Percentiles rank a stretch among this genome's conserved stretches.
These are phyloP conservation scores for Microtus pennsylvanicus DNA, from an alignment of 2,113 vertebrate genomes.

Conservation along the genomic window DNA sequence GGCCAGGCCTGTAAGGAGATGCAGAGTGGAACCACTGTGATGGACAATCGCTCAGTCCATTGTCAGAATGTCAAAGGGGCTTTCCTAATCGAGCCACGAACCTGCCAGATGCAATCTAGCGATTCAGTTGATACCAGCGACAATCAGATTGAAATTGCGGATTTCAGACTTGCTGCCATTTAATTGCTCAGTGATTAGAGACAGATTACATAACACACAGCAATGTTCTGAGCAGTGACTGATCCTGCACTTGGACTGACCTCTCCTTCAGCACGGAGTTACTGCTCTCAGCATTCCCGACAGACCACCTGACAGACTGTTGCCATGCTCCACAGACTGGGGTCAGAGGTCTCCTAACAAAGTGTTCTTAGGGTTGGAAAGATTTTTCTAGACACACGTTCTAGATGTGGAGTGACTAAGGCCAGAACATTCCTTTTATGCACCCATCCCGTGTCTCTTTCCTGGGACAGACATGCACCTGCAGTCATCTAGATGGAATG, in stretches of 20 bases:
- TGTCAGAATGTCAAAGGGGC: neutral
- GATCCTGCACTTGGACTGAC: neutral
- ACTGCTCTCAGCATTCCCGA: neutral
- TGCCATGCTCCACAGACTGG: neutral
- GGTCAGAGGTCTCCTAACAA: neutral
- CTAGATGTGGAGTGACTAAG: neutral
- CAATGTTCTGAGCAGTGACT: neutral
- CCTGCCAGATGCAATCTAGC: neutral
- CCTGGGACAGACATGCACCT: neutral
- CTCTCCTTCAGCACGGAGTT: neutral
- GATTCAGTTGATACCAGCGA: neutral
- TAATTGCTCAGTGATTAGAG: constrained; percentile 3
- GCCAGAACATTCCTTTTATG: neutral
- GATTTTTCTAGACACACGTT: neutral
- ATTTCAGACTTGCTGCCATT: neutral
- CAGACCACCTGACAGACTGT: neutral
- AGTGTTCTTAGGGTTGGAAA: neutral
- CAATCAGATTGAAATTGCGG: neutral
- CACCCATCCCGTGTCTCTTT: neutral
- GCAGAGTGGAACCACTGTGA: neutral
- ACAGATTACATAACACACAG: neutral
- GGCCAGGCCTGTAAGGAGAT: neutral
- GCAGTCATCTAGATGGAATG: neutral
- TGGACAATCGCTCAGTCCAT: neutral
- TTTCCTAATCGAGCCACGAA: neutral